These are phyloP conservation scores for Alces alces DNA, from an alignment of 2,113 vertebrate genomes.

Conservation along the genomic window DNA sequence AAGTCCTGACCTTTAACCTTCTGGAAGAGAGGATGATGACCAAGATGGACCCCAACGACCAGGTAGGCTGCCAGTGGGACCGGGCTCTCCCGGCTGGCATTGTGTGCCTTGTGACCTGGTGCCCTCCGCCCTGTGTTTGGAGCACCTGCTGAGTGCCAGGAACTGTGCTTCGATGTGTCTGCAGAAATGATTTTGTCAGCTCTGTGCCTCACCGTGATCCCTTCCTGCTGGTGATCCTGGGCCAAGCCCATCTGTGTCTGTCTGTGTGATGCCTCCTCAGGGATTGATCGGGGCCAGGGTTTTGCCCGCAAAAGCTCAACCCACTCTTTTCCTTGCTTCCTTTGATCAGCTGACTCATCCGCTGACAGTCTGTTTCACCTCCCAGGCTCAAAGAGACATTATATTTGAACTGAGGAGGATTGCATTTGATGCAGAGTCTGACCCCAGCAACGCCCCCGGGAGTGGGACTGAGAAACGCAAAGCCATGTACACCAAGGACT, in stretches of 20 bases:
- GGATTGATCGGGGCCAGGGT: background rate
- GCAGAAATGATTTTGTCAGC: background rate
- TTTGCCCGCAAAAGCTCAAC: background rate
- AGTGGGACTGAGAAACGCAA: conserved; percentile 94
- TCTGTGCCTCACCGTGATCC: fast-evolving
- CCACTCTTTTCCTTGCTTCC: background rate
- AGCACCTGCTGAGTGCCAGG: background rate
- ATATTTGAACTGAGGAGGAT: conserved; percentile 97
- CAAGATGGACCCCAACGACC: conserved; percentile 98
- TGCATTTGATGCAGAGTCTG: conserved; percentile 95
- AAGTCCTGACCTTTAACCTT: conserved; percentile 98
- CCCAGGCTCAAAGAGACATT: conserved; percentile 93
- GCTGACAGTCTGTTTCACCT: background rate
- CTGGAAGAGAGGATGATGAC: conserved; percentile 99
- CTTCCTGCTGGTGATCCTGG: background rate
- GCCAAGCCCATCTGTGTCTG: background rate
- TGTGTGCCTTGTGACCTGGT: background rate
- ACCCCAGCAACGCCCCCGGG: conserved; percentile 80
- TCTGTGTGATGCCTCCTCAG: background rate
- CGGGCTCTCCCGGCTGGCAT: background rate
- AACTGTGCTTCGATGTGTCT: background rate
- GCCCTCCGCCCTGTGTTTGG: fast-evolving
- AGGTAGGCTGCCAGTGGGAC: conserved; percentile 78
- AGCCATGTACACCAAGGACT: conserved; percentile 97
- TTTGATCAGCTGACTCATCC: background rate